Base-by-base conservation (phyloP, 30 jellyfish, hydroid and myxozoan species). In the Turritopsis dohrnii region DNA sequence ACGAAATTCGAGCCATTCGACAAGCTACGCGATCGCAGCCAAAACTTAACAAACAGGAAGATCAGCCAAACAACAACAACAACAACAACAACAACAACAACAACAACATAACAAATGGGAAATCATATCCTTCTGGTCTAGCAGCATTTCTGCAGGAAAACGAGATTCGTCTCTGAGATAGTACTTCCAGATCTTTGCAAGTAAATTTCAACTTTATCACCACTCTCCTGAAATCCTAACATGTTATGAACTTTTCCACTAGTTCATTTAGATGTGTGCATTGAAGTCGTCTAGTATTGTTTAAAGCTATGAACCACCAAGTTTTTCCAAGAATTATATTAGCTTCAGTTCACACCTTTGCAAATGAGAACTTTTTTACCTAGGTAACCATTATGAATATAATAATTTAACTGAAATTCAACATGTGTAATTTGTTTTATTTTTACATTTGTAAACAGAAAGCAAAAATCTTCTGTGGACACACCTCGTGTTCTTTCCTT, bases 101-200 rank as follows among this genome's bases (percentile, higher is more conserved):
- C 30, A 69, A 8, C 19, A 23, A 19, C 30, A n/a, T n/a, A 69
- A 27, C 77, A 7, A 27, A 1, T n/a, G 60, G 60, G 13, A 41
- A 41, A 13, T 41, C 60, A 5, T 41, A 3, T 41, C 60, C 60
- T 13, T 41, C 60, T 3, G 77, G 77, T 7, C 77, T 69, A 8
- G 31, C 28, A 8, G 77, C 77, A 7, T 69, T 69, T 19, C 77
- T 69, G 30, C 77, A 69, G 19, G 77, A 69, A 69, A 69, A 69
- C 22, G 77, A 69, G 19, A 27, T 69, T 41, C 60, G 60, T 41
- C 60, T 3, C 60, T 41, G 60, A 41, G 13, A 41, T 41, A 13
- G 13, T 13, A 41, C 60, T n/a, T n/a, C n/a, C n/a, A n/a, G n/a
- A n/a, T n/a, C n/a, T n/a, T n/a, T n/a, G n/a, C n/a, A n/a, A n/a